These are phyloP conservation scores for human DNA, from an alignment of 2,113 vertebrate species.

Conservation along the genomic window DNA sequence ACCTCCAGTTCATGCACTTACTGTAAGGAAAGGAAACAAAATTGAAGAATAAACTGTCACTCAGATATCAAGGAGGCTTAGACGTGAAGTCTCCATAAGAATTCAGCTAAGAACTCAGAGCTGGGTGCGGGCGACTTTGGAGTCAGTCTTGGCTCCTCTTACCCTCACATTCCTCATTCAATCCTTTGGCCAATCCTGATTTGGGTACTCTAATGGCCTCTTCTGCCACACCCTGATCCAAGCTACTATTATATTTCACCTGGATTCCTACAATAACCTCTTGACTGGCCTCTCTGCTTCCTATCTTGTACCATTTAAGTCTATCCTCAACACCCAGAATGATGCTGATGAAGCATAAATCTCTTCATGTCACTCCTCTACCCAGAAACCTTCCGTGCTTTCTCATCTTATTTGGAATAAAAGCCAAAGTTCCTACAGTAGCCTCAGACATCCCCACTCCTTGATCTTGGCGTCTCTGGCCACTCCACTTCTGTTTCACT, in stretches of 20 bases:
- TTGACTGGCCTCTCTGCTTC: neutral
- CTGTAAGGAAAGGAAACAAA: neutral
- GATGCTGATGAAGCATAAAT: neutral
- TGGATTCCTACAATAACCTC: neutral
- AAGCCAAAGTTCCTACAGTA: neutral
- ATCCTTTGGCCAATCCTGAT: neutral
- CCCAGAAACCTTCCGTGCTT: neutral
- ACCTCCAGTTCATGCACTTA: neutral
- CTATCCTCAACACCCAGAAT: neutral
- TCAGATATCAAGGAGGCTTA: neutral
- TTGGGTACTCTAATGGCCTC: neutral
- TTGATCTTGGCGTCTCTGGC: neutral
- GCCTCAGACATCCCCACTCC: neutral
- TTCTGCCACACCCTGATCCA: neutral
- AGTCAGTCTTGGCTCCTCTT: neutral
- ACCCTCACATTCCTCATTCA: neutral
- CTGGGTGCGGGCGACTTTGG: neutral
- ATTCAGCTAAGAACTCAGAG: neutral
- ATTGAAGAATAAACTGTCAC: neutral
- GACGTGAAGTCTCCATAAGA: neutral
- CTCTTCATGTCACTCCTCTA: neutral
- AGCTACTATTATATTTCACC: neutral
- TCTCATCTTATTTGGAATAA: neutral
- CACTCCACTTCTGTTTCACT: neutral
- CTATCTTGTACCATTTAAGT: neutral